Evolutionary conservation across 2,113 vertebrate genomes (phyloP).

Genomic region (Amphiprion ocellaris): DNA sequence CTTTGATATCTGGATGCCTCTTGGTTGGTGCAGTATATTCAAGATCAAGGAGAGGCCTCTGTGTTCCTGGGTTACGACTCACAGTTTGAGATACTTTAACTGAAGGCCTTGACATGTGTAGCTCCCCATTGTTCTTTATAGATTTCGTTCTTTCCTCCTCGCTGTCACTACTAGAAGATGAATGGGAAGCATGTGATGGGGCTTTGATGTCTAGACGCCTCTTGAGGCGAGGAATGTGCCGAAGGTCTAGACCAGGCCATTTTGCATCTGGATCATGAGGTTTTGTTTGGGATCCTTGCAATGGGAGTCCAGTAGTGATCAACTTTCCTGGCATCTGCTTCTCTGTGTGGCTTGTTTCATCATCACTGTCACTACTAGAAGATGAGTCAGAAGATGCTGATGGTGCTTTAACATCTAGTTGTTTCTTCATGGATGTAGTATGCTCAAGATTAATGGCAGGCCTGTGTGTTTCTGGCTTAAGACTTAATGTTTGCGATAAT

Average conservation of each 20-base stretch:
- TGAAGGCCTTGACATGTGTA: background rate
- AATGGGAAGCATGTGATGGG: background rate
- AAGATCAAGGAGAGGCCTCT: background rate
- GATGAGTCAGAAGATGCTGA: background rate
- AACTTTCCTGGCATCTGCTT: background rate
- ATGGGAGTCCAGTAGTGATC: background rate
- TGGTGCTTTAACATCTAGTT: slow-evolving; percentile 18
- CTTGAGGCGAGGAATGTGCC: background rate
- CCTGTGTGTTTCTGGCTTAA: background rate
- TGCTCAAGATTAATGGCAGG: background rate
- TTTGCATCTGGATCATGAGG: slow-evolving; percentile 3
- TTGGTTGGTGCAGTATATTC: background rate
- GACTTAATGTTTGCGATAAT: background rate
- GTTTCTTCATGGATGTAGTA: background rate
- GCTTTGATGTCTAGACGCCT: slow-evolving; percentile 38
- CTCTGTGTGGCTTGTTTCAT: background rate
- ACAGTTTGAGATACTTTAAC: background rate
- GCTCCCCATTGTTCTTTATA: background rate
- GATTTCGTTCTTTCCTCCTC: background rate
- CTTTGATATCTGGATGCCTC: slow-evolving; percentile 21
- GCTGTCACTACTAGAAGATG: slow-evolving; percentile 34
- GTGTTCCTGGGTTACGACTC: background rate
- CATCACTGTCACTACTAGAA: slow-evolving; percentile 47
- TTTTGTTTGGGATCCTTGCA: background rate
- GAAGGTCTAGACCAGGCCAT: slow-evolving; percentile 11